Evolutionary conservation across 2,113 vertebrate genomes (phyloP).

Genomic region (Chloebia gouldiae): DNA sequence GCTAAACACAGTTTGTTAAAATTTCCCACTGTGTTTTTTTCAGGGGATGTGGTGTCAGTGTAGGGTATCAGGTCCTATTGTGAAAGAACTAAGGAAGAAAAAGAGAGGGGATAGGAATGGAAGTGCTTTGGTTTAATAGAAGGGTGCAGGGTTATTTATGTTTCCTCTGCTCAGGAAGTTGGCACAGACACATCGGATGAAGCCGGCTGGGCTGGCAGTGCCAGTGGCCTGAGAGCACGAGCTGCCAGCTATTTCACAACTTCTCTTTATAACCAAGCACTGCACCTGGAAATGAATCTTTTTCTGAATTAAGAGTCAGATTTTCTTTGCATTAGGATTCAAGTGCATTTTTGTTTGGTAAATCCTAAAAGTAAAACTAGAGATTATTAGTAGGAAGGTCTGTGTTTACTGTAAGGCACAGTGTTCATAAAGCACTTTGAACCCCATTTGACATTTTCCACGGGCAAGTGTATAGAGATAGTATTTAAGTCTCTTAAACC

Average conservation of each 20-base stretch:
- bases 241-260: background rate
- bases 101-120: background rate
- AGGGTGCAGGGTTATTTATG: background rate
- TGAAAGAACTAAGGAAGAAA: background rate
- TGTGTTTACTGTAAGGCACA: background rate
- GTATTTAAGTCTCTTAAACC: background rate
- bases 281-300: background rate
- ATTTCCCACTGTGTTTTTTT: background rate
- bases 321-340: background rate
- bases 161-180: background rate
- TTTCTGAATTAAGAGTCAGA: background rate
- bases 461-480: background rate
- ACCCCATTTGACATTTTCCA: background rate
- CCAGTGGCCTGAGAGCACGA: background rate
- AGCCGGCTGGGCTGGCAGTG: accelerated
- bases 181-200: accelerated
- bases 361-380: background rate
- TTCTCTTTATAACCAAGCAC: background rate
- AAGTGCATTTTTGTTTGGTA: background rate
- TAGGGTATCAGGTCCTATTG: background rate
- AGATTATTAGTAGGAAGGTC: background rate
- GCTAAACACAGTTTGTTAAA: background rate
- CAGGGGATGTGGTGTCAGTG: background rate
- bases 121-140: background rate
- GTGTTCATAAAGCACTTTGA: background rate